phyloP scores from a whole-genome alignment of 2,113 vertebrate species.

The Mellivora capensis region DNA sequence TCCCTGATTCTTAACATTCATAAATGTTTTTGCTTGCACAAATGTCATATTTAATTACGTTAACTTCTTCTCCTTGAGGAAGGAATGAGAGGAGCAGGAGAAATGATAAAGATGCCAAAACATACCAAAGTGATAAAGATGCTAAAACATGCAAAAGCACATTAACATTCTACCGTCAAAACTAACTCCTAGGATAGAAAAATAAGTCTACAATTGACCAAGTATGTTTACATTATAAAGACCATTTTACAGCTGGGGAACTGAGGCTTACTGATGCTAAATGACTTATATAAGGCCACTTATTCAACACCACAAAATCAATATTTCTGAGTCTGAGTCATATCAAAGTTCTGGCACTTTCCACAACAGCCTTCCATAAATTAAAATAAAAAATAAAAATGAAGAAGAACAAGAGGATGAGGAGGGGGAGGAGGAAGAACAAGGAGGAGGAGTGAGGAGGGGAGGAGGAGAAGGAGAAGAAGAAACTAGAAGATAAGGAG shows the following conservation, averaged over 20 bases:
- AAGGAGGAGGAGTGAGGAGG: too few species aligned
- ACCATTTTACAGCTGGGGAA: neutral
- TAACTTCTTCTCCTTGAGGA: neutral
- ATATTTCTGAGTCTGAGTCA: neutral
- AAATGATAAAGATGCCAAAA: neutral
- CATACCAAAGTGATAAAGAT: neutral
- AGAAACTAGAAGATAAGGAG: neutral
- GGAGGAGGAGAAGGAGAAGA: too few species aligned
- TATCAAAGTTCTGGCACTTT: neutral
- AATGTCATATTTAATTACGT: neutral
- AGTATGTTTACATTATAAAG: neutral
- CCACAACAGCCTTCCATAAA: neutral
- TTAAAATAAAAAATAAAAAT: neutral
- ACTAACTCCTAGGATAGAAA: neutral
- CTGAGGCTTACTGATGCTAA: neutral
- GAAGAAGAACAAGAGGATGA: neutral
- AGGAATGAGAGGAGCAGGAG: neutral
- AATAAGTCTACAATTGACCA: neutral
- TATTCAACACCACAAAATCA: neutral
- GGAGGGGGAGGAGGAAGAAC: neutral
- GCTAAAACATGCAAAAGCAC: neutral
- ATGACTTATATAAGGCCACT: conserved; percentile 52
- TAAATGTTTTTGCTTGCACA: neutral
- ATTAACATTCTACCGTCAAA: neutral
- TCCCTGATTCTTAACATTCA: neutral